A percentile compares a stretch with the other conserved stretches of the same genome.
Conservation (phyloP, 2,113 vertebrate genomes). For the Accipiter virgatus region DNA sequence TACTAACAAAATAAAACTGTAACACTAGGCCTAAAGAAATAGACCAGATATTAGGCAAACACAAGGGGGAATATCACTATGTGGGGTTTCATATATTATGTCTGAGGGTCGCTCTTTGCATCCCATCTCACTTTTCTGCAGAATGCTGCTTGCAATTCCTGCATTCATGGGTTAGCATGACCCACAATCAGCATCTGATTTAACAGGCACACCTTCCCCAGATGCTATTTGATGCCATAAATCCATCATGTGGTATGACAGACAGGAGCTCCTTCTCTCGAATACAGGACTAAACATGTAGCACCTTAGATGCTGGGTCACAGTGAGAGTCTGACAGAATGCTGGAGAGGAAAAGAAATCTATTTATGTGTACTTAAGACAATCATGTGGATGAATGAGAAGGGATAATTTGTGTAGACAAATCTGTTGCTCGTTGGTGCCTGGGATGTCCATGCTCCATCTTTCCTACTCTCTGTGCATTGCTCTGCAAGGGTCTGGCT, state of each 20-base stretch:
- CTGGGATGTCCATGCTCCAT: neutral
- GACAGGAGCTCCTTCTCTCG: neutral
- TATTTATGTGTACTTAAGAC: conserved; percentile 18
- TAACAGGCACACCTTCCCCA: neutral
- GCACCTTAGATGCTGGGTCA: neutral
- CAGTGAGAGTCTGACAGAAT: neutral
- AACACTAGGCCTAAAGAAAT: neutral
- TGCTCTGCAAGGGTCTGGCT: neutral
- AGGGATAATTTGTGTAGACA: neutral
- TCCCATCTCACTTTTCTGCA: neutral
- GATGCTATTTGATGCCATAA: neutral
- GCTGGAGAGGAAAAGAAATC: neutral
- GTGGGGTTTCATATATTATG: neutral
- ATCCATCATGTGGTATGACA: neutral
- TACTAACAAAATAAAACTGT: neutral
- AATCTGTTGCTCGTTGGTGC: neutral
- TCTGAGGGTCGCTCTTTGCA: neutral
- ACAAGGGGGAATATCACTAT: neutral
- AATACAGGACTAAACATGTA: neutral
- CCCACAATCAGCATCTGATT: neutral
- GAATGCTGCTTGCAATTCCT: neutral
- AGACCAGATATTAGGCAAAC: neutral
- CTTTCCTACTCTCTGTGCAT: neutral
- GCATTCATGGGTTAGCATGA: neutral
- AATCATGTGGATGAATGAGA: neutral